Percentiles rank a stretch among this genome's conserved stretches.
These are phyloP conservation scores for Grus americana DNA, from an alignment of 2,113 vertebrate species.

Conservation along the genomic window DNA sequence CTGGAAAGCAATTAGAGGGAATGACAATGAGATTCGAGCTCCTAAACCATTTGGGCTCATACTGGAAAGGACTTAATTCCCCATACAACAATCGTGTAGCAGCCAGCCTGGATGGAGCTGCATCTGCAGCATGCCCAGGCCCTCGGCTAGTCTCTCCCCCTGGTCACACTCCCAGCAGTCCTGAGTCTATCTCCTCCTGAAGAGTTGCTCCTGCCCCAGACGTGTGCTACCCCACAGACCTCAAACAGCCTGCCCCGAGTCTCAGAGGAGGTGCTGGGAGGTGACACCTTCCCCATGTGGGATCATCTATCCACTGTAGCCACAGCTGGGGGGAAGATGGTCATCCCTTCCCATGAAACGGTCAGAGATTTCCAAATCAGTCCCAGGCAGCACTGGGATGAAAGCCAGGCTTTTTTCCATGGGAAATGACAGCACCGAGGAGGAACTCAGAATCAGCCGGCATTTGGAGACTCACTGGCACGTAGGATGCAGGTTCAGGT, in stretches of 20 bases:
- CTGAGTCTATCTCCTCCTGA: background rate
- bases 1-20: background rate
- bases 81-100: background rate
- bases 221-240: background rate
- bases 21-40: background rate
- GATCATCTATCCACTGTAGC: background rate
- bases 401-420: background rate
- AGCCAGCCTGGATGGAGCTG: background rate
- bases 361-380: background rate
- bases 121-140: accelerated
- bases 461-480: background rate
- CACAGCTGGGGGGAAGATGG: background rate
- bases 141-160: background rate
- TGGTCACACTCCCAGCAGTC: background rate
- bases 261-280: background rate
- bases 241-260: background rate
- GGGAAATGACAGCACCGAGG: background rate
- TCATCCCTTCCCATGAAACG: background rate
- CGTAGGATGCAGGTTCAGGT: background rate
- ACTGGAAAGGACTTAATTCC: background rate
- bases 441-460: background rate
- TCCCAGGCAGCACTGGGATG: background rate
- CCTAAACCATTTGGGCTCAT: background rate
- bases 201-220: background rate
- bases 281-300: background rate